Evolutionary conservation across 2,888 invertebrate species (phyloP), one percentile per base, ranked within the genome.

Genomic region (Dexiosoma caninum): DNA sequence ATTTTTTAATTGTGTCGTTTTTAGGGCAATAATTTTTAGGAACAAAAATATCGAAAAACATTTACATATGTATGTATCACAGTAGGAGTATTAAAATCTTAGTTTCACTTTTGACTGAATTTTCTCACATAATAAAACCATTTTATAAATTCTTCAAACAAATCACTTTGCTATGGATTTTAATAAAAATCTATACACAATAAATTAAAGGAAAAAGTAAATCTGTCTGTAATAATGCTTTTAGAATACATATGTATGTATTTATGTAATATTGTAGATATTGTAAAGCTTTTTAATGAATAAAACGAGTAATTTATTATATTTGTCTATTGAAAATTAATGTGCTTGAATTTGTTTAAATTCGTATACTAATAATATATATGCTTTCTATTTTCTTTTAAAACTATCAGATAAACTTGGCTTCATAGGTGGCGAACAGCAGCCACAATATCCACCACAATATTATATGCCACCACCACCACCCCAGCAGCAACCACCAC

Each of bases 381-480:
- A 49, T 1, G 12, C 32, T 51, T 59, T 32, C 12, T 79, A 21
- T 62, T 55, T 66, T 62, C 12, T 66, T 42, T 67, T 40, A 14
- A 59, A 46, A 44, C 40, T n/a, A 21, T 69, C 83, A 89, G 89
- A 88, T 85, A 89, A 89, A 87, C 87, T 89, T 82, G 89, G 89
- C 82, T 87, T 89, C 85, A 89, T 89, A 85, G 89, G 89, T 79
- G 88, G 89, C 75, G 89, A 89, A 82, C 86, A 85, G 83, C 89
- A 86, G 81, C 89, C 87, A 72, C 89, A 88, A 84, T 89, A 89
- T 85, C 88, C 84, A 92, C 88, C 87, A 83, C 88, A 82, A 91
- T 92, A 78, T 89, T 90, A 85, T 91, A 92, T 70, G 88, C 89
- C 86, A 71, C 84, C 84, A 84, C 92, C 92, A 83, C 89, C 90